A percentile compares a stretch with the other conserved stretches of the same genome.
phyloP scores from a whole-genome alignment of 2,888 invertebrate genomes.

The Drosophila mimica region DNA sequence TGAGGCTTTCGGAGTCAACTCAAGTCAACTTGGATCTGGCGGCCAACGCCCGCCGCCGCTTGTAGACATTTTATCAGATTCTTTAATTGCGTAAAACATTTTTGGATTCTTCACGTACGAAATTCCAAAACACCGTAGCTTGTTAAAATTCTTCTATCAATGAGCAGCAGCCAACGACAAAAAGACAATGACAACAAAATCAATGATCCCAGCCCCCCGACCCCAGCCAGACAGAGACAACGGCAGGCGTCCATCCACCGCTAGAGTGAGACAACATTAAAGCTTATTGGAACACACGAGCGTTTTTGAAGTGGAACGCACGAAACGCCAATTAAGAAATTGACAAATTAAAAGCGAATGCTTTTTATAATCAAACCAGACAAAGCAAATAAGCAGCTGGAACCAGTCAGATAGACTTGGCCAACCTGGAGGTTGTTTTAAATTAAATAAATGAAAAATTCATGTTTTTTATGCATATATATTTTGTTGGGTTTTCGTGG shows the following conservation, averaged over 20 bases:
- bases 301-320: slow-evolving; percentile 74
- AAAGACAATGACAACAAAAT: slow-evolving; percentile 59
- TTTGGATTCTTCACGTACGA: slow-evolving; percentile 81
- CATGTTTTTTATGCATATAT: slow-evolving; percentile 30
- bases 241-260: not conserved
- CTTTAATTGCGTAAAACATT: slow-evolving; percentile 81
- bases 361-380: slow-evolving; percentile 82
- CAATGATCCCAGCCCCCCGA: slow-evolving; percentile 26
- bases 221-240: slow-evolving; percentile 30
- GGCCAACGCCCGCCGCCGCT: slow-evolving; percentile 72
- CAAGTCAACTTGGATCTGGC: slow-evolving; percentile 27
- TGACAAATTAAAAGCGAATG: slow-evolving; percentile 81
- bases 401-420: slow-evolving; percentile 19
- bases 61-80: slow-evolving; percentile 81
- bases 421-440: slow-evolving; percentile 62
- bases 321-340: slow-evolving; percentile 81
- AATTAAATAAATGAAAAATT: slow-evolving; percentile 9
- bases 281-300: slow-evolving; percentile 45
- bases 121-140: slow-evolving; percentile 80
- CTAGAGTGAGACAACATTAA: slow-evolving; percentile 12
- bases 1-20: slow-evolving; percentile 13
- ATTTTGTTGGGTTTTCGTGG: slow-evolving; percentile 37
- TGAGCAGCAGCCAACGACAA: slow-evolving; percentile 62
- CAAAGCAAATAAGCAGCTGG: slow-evolving; percentile 75
- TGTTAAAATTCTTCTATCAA: slow-evolving; percentile 81